Evolutionary conservation across 2,797 vertebrate species (phyloP).

Genomic region (Zenarchopterus dispar): DNA sequence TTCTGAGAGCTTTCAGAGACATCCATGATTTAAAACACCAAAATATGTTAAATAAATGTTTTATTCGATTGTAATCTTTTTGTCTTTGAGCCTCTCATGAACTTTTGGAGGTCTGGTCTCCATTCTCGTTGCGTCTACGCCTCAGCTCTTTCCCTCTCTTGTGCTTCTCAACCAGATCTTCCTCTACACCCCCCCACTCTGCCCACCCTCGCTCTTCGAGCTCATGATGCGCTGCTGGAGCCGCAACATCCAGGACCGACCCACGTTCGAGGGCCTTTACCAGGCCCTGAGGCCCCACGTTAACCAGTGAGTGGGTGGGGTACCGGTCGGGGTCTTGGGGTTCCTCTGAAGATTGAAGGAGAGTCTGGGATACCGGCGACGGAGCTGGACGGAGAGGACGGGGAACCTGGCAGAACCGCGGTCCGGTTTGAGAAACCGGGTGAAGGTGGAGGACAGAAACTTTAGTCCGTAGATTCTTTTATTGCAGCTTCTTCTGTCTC

Average conservation of each 20-base stretch:
- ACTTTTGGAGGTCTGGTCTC: too few species aligned
- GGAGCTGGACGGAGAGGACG: neutral
- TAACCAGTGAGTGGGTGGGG: conserved; percentile 66
- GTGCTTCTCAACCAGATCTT: conserved; percentile 73
- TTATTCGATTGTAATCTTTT: too few species aligned
- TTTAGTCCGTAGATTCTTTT: conserved; percentile 19
- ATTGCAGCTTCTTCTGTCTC: conserved; percentile 15
- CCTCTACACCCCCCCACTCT: conserved; percentile 84
- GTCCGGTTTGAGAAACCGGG: conserved; percentile 15
- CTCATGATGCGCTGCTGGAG: conserved; percentile 89
- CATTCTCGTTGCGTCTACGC: neutral
- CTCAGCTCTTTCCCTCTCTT: neutral
- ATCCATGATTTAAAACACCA: too few species aligned
- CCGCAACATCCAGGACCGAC: conserved; percentile 84
- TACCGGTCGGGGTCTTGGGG: conserved; percentile 9
- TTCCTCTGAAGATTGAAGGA: neutral
- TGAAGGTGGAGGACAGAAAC: conserved; percentile 21
- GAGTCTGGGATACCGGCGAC: conserved; percentile 9
- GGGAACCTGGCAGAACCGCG: conserved; percentile 10
- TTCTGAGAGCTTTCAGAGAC: too few species aligned
- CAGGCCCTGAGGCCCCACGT: conserved; percentile 87
- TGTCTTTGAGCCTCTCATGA: too few species aligned
- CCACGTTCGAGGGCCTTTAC: conserved; percentile 84
- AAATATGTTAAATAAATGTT: too few species aligned
- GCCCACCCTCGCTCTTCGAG: conserved; percentile 85